Conservation (phyloP, 2,888 invertebrate genomes). For the Cephus spinipes region DNA sequence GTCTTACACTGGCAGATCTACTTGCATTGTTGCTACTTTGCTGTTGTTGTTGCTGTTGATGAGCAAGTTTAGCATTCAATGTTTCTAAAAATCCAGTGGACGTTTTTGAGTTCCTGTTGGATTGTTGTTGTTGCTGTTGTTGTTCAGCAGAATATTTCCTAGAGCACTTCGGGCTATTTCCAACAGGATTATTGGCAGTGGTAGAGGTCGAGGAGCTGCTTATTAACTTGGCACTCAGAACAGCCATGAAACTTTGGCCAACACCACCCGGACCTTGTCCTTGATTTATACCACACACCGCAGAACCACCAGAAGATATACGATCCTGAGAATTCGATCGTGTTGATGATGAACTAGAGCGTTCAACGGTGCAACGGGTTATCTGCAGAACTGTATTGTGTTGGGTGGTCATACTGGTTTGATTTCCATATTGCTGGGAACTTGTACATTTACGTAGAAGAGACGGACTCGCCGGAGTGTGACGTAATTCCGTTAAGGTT, state of each 20-base stretch:
- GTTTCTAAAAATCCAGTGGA: slow-evolving; percentile 78
- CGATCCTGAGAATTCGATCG: slow-evolving; percentile 45
- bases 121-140: slow-evolving; percentile 60
- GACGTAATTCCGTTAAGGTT: slow-evolving; percentile 85
- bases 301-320: background rate
- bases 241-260: slow-evolving; percentile 77
- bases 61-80: slow-evolving; percentile 82
- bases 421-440: slow-evolving; percentile 26
- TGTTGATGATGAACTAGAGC: slow-evolving; percentile 38
- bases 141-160: slow-evolving; percentile 66
- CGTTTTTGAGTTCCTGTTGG: slow-evolving; percentile 67
- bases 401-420: slow-evolving; percentile 24
- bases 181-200: slow-evolving; percentile 36
- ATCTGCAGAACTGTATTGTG: slow-evolving; percentile 48
- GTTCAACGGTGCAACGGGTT: slow-evolving; percentile 48
- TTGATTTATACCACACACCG: slow-evolving; percentile 28
- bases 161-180: slow-evolving; percentile 54
- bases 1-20: slow-evolving; percentile 60
- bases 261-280: slow-evolving; percentile 69
- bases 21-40: slow-evolving; percentile 38
- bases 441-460: slow-evolving; percentile 69
- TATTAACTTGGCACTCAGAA: slow-evolving; percentile 76
- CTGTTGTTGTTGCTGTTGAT: slow-evolving; percentile 75
- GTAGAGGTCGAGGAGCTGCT: slow-evolving; percentile 38
- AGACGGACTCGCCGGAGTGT: slow-evolving; percentile 88